Conservation (phyloP, 2,888 invertebrate species). For the Diaperis boleti region DNA sequence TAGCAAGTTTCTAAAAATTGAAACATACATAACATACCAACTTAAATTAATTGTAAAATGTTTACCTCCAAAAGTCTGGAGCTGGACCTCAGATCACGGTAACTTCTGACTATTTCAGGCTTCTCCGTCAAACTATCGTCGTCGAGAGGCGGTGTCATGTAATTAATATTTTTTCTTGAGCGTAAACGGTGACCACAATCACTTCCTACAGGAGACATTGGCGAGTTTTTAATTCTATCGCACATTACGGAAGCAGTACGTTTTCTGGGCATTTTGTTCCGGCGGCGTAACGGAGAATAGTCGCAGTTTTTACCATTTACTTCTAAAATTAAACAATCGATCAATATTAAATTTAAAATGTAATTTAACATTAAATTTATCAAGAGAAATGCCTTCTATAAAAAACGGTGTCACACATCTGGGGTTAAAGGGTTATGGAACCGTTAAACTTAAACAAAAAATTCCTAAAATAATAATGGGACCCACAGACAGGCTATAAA, state of each 20-base stretch:
- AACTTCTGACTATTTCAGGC: slow-evolving; percentile 56
- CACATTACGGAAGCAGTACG: slow-evolving; percentile 48
- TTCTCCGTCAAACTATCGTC: slow-evolving; percentile 61
- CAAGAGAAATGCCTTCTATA: too few relatives aligned
- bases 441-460: too few relatives aligned
- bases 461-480: too few relatives aligned
- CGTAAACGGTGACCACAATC: slow-evolving; percentile 63
- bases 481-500: too few relatives aligned
- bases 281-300: slow-evolving; percentile 25
- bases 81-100: slow-evolving; percentile 59
- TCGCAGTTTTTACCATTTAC: slow-evolving; percentile 45
- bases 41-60: slow-evolving; percentile 25
- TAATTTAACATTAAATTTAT: too few relatives aligned
- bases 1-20: slow-evolving; percentile 52
- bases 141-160: slow-evolving; percentile 63
- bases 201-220: slow-evolving; percentile 57
- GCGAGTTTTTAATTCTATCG: slow-evolving; percentile 50
- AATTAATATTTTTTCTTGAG: slow-evolving; percentile 63
- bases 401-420: too few relatives aligned
- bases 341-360: too few relatives aligned
- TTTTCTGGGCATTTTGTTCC: slow-evolving; percentile 49
- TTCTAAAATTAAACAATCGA: slow-evolving; percentile 40
- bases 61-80: slow-evolving; percentile 58
- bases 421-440: too few relatives aligned
- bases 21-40: not conserved